Evolutionary conservation across 2,797 vertebrate species (phyloP).

Genomic region (Vireo griseus): DNA sequence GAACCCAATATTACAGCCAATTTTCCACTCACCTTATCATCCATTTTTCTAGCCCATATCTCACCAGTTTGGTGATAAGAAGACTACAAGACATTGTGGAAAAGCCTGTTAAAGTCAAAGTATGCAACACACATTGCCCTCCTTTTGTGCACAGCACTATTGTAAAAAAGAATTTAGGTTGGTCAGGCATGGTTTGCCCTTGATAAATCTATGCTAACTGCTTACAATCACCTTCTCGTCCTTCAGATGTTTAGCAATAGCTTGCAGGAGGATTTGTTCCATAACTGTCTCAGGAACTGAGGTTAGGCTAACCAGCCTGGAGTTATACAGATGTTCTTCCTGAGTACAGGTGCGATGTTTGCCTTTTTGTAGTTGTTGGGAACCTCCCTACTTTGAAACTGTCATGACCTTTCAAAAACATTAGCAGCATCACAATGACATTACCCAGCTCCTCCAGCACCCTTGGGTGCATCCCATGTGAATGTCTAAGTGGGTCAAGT

Average conservation of each 20-base stretch:
- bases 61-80: background rate
- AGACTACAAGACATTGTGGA: background rate
- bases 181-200: background rate
- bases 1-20: background rate
- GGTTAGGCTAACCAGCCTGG: background rate
- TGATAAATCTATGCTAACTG: background rate
- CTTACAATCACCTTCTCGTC: background rate
- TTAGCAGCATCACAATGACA: background rate
- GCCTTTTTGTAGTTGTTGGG: background rate
- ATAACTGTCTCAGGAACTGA: background rate
- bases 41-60: background rate
- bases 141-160: background rate
- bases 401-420: background rate
- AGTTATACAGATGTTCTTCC: background rate
- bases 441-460: background rate
- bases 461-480: background rate
- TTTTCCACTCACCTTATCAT: slow-evolving; percentile 19
- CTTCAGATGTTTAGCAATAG: background rate
- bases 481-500: background rate
- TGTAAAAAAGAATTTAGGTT: background rate
- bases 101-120: background rate
- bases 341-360: background rate
- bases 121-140: background rate
- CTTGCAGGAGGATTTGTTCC: background rate
- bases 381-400: background rate